Conservation (phyloP, 2,113 vertebrate genomes). For the Phasianus colchicus region DNA sequence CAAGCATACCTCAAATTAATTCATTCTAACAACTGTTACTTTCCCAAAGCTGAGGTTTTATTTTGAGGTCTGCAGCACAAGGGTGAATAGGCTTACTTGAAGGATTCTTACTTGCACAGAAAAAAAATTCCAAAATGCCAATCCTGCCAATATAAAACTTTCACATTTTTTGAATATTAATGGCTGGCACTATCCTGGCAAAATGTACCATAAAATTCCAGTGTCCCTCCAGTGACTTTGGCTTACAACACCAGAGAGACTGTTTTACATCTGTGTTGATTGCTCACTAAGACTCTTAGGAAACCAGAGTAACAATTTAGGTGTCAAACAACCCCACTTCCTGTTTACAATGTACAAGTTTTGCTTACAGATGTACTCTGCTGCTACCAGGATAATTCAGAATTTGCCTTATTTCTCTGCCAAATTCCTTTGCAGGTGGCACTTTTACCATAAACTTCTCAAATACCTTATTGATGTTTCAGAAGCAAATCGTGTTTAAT, state of each 20-base stretch:
- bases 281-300: neutral
- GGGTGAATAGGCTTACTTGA: neutral
- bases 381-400: neutral
- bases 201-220: neutral
- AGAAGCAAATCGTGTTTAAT: neutral
- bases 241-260: neutral
- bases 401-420: neutral
- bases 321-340: neutral
- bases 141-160: neutral
- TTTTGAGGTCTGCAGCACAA: neutral
- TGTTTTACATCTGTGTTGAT: neutral
- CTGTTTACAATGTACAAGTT: neutral
- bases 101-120: neutral
- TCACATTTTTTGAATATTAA: neutral
- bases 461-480: neutral
- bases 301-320: neutral
- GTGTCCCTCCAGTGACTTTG: neutral
- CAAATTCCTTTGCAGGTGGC: neutral
- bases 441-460: neutral
- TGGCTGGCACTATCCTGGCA: neutral
- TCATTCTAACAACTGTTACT: neutral
- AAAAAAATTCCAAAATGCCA: neutral
- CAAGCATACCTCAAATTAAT: neutral
- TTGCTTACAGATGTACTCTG: neutral
- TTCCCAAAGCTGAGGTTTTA: neutral